Conservation (phyloP, 92 coral and sea anemone genomes). For the Pocillopora grandis region DNA sequence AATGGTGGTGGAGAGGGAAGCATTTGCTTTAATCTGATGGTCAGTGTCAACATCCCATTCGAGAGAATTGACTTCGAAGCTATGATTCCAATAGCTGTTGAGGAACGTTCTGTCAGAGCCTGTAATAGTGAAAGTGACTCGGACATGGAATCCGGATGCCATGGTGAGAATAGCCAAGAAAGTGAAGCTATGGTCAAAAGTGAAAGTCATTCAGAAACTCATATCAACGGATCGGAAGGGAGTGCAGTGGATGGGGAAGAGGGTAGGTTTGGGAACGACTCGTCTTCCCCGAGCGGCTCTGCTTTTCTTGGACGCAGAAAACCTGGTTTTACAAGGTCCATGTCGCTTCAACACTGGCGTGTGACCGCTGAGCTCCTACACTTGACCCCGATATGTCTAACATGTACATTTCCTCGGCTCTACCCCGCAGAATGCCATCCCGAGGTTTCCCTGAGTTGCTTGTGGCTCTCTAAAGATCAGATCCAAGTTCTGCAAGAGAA, state of each 20-base stretch:
- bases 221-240: background rate
- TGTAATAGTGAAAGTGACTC: background rate
- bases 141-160: background rate
- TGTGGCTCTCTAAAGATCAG: constrained; percentile 76
- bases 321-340: constrained; percentile 65
- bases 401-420: constrained; percentile 68
- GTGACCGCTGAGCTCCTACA: constrained; percentile 66
- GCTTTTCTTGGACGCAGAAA: constrained; percentile 26
- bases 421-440: constrained; percentile 83
- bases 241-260: background rate
- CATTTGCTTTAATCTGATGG: constrained; percentile 61
- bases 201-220: background rate
- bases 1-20: constrained; percentile 39
- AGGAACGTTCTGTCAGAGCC: constrained; percentile 1
- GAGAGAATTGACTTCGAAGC: constrained; percentile 73
- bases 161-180: background rate
- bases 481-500: constrained; percentile 54
- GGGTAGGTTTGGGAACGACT: no score
- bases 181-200: background rate
- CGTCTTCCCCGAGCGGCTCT: constrained; percentile 17
- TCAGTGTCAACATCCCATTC: constrained; percentile 65
- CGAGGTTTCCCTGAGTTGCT: constrained; percentile 67
- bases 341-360: constrained; percentile 74
- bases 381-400: constrained; percentile 78
- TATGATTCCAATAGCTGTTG: constrained; percentile 72